A percentile compares a stretch with the other conserved stretches of the same genome.
These are phyloP conservation scores for Nephrotoma appendiculata DNA, from an alignment of 2,888 invertebrate species.

Conservation along the genomic window DNA sequence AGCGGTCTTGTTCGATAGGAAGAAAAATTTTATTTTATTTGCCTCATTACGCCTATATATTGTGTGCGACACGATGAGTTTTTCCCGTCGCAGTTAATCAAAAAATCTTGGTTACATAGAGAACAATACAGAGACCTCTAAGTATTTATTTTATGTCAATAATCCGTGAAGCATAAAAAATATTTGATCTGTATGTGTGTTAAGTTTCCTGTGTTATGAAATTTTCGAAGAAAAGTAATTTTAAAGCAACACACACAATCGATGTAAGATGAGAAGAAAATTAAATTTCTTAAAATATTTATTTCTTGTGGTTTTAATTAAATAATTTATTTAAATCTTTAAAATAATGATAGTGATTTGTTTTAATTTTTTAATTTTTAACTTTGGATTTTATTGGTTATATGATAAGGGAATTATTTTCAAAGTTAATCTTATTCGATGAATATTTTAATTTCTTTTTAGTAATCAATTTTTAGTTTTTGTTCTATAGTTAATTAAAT, in stretches of 20 bases:
- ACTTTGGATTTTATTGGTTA: not conserved
- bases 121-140: not conserved
- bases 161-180: not conserved
- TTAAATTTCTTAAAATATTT: not conserved
- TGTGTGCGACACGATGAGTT: not conserved
- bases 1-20: not conserved
- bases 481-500: not conserved
- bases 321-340: not conserved
- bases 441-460: not conserved
- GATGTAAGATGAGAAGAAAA: not conserved
- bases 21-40: not conserved
- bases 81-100: not conserved
- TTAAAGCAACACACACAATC: not conserved
- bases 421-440: not conserved
- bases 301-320: not conserved
- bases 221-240: not conserved
- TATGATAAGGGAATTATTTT: not conserved
- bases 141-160: not conserved
- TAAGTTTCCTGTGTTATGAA: not conserved
- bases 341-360: not conserved
- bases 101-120: not conserved
- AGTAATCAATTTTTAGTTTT: not conserved
- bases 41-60: not conserved
- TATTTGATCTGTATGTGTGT: not conserved
- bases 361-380: not conserved